A percentile compares a stretch with the other conserved stretches of the same genome.
Conservation (phyloP, 2,888 invertebrate genomes). For the Arctia plantaginis region DNA sequence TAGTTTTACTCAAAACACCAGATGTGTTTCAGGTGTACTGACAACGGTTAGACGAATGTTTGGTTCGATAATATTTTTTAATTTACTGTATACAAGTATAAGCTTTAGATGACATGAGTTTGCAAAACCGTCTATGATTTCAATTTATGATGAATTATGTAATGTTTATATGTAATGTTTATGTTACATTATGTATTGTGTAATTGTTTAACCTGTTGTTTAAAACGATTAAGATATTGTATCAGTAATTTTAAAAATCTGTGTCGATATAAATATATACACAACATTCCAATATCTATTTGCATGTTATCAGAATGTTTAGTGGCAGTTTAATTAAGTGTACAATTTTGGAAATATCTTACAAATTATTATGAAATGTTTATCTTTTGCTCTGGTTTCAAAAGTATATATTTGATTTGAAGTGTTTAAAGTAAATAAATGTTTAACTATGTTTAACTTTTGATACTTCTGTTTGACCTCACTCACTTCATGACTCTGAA, state of each 20-base stretch:
- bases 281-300: too few relatives aligned
- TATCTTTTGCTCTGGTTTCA: not conserved
- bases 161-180: too few relatives aligned
- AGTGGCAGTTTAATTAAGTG: not conserved
- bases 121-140: too few relatives aligned
- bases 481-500: not conserved
- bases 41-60: not conserved
- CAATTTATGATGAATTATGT: too few relatives aligned
- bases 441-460: not conserved
- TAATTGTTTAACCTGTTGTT: too few relatives aligned
- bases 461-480: not conserved
- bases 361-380: not conserved
- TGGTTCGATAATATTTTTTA: not conserved
- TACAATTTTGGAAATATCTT: not conserved
- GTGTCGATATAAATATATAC: too few relatives aligned
- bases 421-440: not conserved
- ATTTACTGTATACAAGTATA: not conserved
- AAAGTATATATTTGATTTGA: not conserved
- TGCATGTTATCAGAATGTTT: not conserved
- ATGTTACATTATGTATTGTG: too few relatives aligned
- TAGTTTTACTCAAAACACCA: not conserved
- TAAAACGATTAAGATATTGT: not conserved
- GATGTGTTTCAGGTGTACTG: not conserved
- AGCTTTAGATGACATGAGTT: too few relatives aligned
- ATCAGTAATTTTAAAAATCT: not conserved